These are phyloP conservation scores for Conopomorpha cramerella DNA, from an alignment of 1,140 invertebrate species.

Conservation along the genomic window DNA sequence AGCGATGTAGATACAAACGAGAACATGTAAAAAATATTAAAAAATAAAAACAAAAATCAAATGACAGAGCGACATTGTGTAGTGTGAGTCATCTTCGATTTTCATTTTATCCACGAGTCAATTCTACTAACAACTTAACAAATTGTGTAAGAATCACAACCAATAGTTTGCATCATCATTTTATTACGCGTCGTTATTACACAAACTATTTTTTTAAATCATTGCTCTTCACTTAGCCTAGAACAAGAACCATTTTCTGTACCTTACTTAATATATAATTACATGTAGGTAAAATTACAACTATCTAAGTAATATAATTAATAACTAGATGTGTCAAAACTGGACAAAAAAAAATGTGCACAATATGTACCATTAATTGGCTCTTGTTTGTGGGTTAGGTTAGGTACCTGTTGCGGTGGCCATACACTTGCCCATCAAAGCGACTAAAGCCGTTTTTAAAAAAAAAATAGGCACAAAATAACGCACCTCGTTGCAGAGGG, in stretches of 20 bases:
- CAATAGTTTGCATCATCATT: slow-evolving; percentile 60
- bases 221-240: slow-evolving; percentile 58
- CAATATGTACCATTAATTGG: too few species aligned
- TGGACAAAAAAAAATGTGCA: too few species aligned
- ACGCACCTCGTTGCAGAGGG: too few species aligned
- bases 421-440: too few species aligned
- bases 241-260: slow-evolving; percentile 59
- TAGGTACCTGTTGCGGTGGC: too few species aligned
- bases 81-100: slow-evolving; percentile 47
- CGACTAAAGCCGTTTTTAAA: too few species aligned
- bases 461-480: too few species aligned
- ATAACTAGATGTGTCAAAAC: too few species aligned
- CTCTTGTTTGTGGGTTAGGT: too few species aligned
- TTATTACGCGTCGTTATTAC: slow-evolving; percentile 55
- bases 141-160: slow-evolving; percentile 61
- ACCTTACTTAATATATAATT: slow-evolving; percentile 53
- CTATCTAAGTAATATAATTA: too few species aligned
- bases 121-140: slow-evolving; percentile 56
- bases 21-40: slow-evolving; percentile 50
- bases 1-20: slow-evolving; percentile 60
- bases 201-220: slow-evolving; percentile 59
- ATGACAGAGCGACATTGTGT: slow-evolving; percentile 45
- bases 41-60: slow-evolving; percentile 36
- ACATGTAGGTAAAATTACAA: slow-evolving; percentile 56
- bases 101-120: slow-evolving; percentile 36